phyloP scores from a whole-genome alignment of 2,113 vertebrate species.

The Fregetta grallaria region DNA sequence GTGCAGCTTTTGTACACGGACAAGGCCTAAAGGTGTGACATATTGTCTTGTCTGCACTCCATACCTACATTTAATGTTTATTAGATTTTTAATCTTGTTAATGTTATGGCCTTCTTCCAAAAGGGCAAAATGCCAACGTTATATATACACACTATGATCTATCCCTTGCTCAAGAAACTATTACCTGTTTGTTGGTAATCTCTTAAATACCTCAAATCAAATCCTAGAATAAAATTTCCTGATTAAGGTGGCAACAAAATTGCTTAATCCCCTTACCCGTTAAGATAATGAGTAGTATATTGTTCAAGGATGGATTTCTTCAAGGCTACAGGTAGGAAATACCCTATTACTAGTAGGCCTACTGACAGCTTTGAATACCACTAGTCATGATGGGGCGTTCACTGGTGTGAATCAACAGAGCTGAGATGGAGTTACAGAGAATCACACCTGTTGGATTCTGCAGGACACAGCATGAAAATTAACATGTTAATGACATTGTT shows the following conservation, averaged over 20 bases:
- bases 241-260: not conserved
- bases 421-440: not conserved
- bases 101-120: not conserved
- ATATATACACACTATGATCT: not conserved
- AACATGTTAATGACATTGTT: not conserved
- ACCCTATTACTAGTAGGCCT: no score
- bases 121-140: not conserved
- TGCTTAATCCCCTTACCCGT: not conserved
- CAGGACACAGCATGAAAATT: not conserved
- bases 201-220: not conserved
- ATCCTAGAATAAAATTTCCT: not conserved
- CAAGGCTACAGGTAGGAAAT: not conserved
- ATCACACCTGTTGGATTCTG: not conserved
- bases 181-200: not conserved
- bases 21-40: not conserved
- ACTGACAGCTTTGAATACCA: not conserved
- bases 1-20: not conserved
- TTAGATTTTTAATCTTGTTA: not conserved
- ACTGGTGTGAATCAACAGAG: not conserved
- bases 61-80: not conserved
- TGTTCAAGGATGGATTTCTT: not conserved
- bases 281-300: not conserved
- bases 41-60: not conserved
- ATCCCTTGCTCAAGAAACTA: not conserved
- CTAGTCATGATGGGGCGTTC: accelerated